Conservation (phyloP, 2,797 vertebrate species). For the Acanthornis magna region DNA sequence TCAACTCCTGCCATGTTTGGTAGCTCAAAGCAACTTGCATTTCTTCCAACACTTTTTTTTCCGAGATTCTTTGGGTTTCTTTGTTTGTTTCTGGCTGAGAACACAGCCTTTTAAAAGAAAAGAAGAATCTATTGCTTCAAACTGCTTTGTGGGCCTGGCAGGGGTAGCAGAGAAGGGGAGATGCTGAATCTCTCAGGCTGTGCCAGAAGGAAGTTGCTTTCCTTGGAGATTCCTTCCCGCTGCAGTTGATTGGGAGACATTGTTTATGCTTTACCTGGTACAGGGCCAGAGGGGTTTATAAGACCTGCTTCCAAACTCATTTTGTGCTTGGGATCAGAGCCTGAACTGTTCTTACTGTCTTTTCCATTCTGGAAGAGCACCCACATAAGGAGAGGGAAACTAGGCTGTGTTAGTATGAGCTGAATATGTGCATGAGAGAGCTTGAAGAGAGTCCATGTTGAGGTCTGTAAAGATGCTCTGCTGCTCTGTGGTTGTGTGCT, state of each 20-base stretch:
- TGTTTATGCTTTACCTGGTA: constrained; percentile 27
- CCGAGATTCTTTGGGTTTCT: constrained; percentile 38
- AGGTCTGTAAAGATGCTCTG: neutral
- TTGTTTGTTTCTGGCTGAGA: constrained; percentile 60
- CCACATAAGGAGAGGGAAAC: neutral
- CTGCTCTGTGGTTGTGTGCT: neutral
- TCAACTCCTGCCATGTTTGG: constrained; percentile 51
- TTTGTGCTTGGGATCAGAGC: neutral
- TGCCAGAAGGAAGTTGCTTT: constrained; percentile 49
- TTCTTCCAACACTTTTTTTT: constrained; percentile 19
- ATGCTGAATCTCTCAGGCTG: neutral
- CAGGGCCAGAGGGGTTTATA: neutral
- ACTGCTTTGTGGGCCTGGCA: constrained; percentile 40
- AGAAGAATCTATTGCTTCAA: constrained; percentile 47
- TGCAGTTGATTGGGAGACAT: neutral
- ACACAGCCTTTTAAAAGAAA: neutral
- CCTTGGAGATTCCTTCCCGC: constrained; percentile 38
- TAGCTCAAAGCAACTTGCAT: constrained; percentile 57
- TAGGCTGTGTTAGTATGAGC: neutral
- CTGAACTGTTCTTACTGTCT: neutral
- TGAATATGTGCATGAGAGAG: neutral
- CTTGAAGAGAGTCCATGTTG: fast-evolving
- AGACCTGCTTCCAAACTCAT: neutral
- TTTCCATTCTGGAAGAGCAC: constrained; percentile 1
- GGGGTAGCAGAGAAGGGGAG: neutral